Conservation (phyloP, 2,888 invertebrate species). For the Eristalis arbustorum region DNA sequence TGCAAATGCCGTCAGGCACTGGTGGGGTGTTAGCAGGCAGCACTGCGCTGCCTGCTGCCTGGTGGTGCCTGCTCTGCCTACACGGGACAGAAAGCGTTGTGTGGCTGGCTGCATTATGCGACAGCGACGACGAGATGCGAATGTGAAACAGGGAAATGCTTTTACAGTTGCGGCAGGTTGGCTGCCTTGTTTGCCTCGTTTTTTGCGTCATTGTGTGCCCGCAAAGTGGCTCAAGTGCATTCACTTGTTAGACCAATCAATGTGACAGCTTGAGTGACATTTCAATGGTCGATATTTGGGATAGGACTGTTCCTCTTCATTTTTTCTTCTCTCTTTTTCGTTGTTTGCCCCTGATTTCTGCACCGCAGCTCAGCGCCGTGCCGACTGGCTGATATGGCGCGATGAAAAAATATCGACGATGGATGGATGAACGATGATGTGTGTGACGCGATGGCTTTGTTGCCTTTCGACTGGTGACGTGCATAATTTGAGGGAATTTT, state of each 20-base stretch:
- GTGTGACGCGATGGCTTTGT: background rate
- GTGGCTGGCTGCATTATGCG: conserved; percentile 16
- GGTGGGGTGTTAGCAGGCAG: background rate
- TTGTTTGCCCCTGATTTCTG: background rate
- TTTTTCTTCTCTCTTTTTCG: conserved; percentile 15
- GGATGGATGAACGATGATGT: background rate
- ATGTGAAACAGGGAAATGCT: conserved; percentile 70
- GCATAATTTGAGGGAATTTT: background rate
- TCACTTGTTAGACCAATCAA: conserved; percentile 71
- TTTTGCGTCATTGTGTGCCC: conserved; percentile 29
- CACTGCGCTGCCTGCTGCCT: background rate
- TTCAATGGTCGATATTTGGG: conserved; percentile 69
- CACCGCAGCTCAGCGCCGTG: background rate
- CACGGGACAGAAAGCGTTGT: conserved; percentile 17
- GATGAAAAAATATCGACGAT: conserved; percentile 4
- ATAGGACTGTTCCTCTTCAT: conserved; percentile 20
- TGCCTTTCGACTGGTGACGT: background rate
- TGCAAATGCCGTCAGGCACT: conserved; percentile 44
- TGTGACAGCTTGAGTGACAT: conserved; percentile 69
- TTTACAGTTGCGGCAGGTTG: conserved; percentile 60
- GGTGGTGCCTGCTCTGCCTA: background rate
- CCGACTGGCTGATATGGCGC: conserved; percentile 10
- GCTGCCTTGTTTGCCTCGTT: conserved; percentile 10
- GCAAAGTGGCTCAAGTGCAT: conserved; percentile 70
- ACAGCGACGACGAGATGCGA: conserved; percentile 48